phyloP scores from a whole-genome alignment of 2,797 vertebrate genomes.

The Aselliscus stoliczkanus region DNA sequence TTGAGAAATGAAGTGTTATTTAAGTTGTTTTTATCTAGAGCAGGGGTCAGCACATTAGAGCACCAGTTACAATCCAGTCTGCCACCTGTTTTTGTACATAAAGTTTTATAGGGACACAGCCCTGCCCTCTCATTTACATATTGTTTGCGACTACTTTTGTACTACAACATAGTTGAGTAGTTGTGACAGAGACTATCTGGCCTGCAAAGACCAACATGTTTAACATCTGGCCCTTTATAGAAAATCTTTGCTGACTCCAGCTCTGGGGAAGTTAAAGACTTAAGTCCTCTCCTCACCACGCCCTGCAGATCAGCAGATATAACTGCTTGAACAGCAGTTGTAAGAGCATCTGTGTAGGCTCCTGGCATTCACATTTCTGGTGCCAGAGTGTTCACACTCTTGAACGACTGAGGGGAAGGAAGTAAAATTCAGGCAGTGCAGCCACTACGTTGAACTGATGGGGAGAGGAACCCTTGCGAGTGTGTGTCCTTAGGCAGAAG shows the following conservation, averaged over 20 bases:
- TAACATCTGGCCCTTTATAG: neutral
- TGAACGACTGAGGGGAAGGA: neutral
- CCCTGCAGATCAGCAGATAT: neutral
- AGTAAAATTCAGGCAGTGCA: neutral
- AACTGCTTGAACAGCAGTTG: neutral
- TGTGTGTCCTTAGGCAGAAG: neutral
- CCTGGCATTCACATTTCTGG: neutral
- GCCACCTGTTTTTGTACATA: neutral
- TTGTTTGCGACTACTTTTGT: neutral
- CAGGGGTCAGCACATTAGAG: neutral
- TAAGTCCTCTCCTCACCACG: neutral
- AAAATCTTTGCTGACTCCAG: neutral
- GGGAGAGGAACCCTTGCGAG: neutral
- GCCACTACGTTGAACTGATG: neutral
- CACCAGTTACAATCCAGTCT: neutral
- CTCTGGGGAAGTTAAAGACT: neutral
- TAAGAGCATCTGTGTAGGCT: neutral
- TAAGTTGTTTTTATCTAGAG: neutral
- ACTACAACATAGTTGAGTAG: neutral
- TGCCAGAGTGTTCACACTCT: neutral
- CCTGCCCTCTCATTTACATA: neutral
- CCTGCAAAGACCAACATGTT: neutral
- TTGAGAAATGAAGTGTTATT: neutral
- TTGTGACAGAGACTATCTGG: neutral
- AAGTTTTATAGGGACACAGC: neutral